Percentiles rank a stretch among this genome's conserved stretches.
Conservation (phyloP, 2,113 vertebrate species). For the Dicaeum eximium region DNA sequence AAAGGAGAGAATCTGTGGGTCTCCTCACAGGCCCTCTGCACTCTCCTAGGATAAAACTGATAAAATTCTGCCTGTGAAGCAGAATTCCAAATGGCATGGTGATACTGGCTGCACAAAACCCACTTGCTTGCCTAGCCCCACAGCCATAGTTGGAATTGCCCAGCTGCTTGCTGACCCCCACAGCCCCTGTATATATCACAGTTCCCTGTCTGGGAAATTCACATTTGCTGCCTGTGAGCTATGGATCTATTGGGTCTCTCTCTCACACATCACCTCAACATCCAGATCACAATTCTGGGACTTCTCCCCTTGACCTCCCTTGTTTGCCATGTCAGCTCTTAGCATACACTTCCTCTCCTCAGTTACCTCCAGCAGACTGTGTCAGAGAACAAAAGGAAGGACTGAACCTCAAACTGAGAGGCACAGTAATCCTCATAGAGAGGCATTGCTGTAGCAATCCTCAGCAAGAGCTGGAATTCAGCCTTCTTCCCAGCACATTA, state of each 20-base stretch:
- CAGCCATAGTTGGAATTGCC: accelerated
- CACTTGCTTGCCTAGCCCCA: not conserved
- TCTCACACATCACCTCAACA: not conserved
- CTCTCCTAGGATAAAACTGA: not conserved
- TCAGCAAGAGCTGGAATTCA: not conserved
- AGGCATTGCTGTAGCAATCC: not conserved
- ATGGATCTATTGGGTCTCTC: not conserved
- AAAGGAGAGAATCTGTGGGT: not conserved
- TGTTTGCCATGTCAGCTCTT: not conserved
- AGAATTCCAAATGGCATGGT: not conserved
- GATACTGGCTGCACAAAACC: not conserved
- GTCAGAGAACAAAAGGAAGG: not conserved
- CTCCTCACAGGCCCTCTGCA: not conserved
- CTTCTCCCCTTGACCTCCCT: not conserved
- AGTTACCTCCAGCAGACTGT: not conserved
- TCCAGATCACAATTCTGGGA: not conserved
- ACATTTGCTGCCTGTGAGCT: not conserved
- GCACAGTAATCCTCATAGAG: not conserved
- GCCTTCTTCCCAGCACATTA: not conserved
- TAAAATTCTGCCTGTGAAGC: not conserved
- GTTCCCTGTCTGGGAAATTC: not conserved
- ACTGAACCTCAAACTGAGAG: not conserved
- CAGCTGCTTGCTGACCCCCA: not conserved
- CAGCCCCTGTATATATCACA: not conserved
- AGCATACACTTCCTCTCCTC: not conserved